Base-by-base conservation (phyloP, 2,888 invertebrate species). In the Latheticus oryzae region DNA sequence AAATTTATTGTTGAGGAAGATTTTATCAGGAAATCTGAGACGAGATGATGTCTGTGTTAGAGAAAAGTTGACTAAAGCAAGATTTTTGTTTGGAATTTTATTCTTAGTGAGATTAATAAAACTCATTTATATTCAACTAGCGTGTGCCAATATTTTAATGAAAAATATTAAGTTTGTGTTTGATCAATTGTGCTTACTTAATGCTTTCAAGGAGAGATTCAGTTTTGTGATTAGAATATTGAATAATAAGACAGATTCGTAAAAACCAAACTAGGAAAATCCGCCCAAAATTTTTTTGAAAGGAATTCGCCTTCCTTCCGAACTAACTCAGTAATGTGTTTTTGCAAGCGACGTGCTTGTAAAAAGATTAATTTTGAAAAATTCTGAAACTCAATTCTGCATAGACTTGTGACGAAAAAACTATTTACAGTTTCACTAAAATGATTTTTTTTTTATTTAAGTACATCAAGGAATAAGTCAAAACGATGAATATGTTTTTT, bases 91-190 rank as follows among this genome's bases (percentile, higher is more conserved):
- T n/a, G n/a, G n/a, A n/a, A n/a, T n/a, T n/a, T n/a, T n/a, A n/a
- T n/a, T n/a, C n/a, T n/a, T n/a, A n/a, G n/a, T n/a, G n/a, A n/a
- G n/a, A n/a, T n/a, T n/a, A n/a, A n/a, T n/a, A n/a, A n/a, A 3
- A 8, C 37, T 19, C 37, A 40, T 40, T 40, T 40, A n/a, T 9
- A 40, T 40, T 40, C 40, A 24, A 40, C 23, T 13, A 24, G 15
- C 40, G 40, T 26, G 24, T 40, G 26, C 26, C 26, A 26, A 40
- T 24, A 26, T 38, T 38, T 38, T 40, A 5, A n/a, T 5, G 17
- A 40, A 40, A 40, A 40, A 40, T 3, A 40, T 8, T 8, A 11
- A 9, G 23, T 11, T 8, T 23, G n/a, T 38, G 8, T 38, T 38
- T 38, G 38, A 19, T 38, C 11, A 38, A 38, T 38, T 38, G 11